Evolutionary conservation across 2,888 invertebrate genomes (phyloP).

Genomic region (Cistogaster globosa): DNA sequence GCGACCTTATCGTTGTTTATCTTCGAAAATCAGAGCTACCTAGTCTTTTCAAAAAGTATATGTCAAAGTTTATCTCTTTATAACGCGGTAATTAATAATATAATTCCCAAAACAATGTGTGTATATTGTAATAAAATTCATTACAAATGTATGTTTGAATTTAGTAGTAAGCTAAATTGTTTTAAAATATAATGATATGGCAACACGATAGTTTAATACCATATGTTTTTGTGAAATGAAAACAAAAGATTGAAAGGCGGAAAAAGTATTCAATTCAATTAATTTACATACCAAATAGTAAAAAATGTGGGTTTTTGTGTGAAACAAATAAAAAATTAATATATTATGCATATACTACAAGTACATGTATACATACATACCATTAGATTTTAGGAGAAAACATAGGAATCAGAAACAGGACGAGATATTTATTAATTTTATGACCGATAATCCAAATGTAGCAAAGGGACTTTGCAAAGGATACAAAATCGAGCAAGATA

Average conservation of each 20-base stretch:
- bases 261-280: not conserved
- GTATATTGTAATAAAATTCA: not conserved
- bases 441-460: conserved; percentile 75
- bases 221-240: not conserved
- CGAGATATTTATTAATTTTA: conserved; percentile 75
- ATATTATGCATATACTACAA: not conserved
- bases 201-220: not conserved
- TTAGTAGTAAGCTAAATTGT: not conserved
- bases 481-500: conserved; percentile 74
- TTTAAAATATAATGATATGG: not conserved
- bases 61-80: not conserved
- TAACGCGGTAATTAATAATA: not conserved
- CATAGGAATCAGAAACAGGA: conserved; percentile 76
- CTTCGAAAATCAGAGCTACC: not conserved
- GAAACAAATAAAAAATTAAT: no score
- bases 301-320: not conserved
- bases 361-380: not conserved
- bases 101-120: not conserved
- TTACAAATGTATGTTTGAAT: not conserved
- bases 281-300: not conserved
- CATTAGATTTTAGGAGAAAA: conserved; percentile 73
- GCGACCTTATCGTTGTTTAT: not conserved
- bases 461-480: conserved; percentile 75
- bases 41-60: not conserved
- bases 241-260: not conserved